Evolutionary conservation across 2,113 vertebrate species (phyloP), one percentile per base, ranked within the genome.

Genomic region (Amphilophus citrinellus): DNA sequence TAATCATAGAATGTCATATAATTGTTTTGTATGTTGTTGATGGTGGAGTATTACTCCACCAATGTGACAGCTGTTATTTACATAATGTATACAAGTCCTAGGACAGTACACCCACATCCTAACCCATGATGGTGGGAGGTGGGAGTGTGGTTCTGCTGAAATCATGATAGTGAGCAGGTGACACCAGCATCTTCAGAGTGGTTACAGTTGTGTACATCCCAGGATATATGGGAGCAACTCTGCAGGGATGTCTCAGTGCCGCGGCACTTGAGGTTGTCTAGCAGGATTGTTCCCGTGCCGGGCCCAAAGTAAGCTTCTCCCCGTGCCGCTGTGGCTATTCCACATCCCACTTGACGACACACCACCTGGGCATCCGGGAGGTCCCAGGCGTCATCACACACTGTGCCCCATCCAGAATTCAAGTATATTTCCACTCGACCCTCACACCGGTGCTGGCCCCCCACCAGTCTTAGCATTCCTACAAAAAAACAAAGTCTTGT

Each of bases 311-410:
- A 96, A 0, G 98, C 96, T 79, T 97, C 96, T 0, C 86, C 96
- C 58, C 88, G 88, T 24, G 98, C 98, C 0, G 84, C 94, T n/a
- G 87, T 0, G 5, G 97, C 97, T 1, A 87, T 88, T 4, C 98
- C 98, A 0, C 98, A 99, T 90, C 97, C 97, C 87, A 97, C 66
- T 84, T 97, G 96, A 76, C 89, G 94, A 85, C 98, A 99, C 63
- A 96, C 97, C 47, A 99, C 98, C 90, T 93, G 61, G 20, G 96
- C 98, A 0, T 98, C 98, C 2, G 95, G 89, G 53, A 98, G 91
- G 89, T 99, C 98, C 98, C 98, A 99, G 22, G 98, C 98, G 0
- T 99, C 98, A 1, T 99, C 98, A 0, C 98, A 99, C 68, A 99
- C 95, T 0, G 98, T 99, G 3, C 98, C 98, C 98, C 98, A 99